These are phyloP conservation scores for Catocala nupta DNA, from an alignment of 2,888 invertebrate species.

Conservation along the genomic window DNA sequence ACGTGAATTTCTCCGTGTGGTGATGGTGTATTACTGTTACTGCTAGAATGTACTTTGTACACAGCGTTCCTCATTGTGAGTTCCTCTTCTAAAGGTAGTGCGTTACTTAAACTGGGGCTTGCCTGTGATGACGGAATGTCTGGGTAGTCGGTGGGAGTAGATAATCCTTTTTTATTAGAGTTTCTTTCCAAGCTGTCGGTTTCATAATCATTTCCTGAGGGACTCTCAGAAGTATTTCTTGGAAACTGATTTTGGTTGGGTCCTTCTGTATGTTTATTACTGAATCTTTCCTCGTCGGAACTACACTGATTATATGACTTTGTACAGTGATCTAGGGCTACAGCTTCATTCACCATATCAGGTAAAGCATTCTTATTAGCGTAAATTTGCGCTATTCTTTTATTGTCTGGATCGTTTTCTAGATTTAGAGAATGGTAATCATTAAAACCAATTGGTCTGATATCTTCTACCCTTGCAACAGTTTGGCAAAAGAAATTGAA, in stretches of 20 bases:
- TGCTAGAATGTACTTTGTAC: constrained; percentile 89
- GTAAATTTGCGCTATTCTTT: constrained; percentile 60
- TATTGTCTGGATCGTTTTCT: constrained; percentile 60
- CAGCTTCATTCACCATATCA: constrained; percentile 90
- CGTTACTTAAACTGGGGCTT: constrained; percentile 91
- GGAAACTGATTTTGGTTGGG: constrained; percentile 63
- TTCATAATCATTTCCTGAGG: constrained; percentile 89
- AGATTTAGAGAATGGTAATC: constrained; percentile 65
- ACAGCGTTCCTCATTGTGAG: constrained; percentile 93
- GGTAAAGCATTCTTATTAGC: constrained; percentile 81
- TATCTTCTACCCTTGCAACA: constrained; percentile 68
- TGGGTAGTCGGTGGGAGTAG: constrained; percentile 88
- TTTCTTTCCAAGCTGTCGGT: constrained; percentile 91
- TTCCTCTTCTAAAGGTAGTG: constrained; percentile 93
- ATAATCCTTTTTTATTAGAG: constrained; percentile 82
- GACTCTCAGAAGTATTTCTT: constrained; percentile 71
- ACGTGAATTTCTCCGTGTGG: constrained; percentile 71
- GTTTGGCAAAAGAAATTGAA: constrained; percentile 68
- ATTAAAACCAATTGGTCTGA: constrained; percentile 68
- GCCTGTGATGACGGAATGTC: constrained; percentile 90
- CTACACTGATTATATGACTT: constrained; percentile 77
- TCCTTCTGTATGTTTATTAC: constrained; percentile 43
- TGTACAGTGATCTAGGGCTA: constrained; percentile 84
- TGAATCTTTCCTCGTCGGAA: constrained; percentile 80
- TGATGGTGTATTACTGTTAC: constrained; percentile 83